Evolutionary conservation across 2,797 vertebrate species (phyloP).

Genomic region (Enteromius treurensis): DNA sequence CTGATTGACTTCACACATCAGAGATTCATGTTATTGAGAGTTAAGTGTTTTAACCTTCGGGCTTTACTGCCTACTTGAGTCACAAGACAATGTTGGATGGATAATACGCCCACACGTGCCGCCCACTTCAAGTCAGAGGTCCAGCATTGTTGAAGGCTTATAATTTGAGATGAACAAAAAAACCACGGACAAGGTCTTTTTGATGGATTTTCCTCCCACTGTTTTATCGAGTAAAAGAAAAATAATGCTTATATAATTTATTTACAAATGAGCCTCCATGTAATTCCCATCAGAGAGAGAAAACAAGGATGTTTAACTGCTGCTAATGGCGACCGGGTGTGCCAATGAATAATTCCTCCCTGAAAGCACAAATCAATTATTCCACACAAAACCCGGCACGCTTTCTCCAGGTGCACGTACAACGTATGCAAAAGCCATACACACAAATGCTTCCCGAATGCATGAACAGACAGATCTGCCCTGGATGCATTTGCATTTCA

Average conservation of each 20-base stretch:
- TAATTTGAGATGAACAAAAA: slow-evolving; percentile 41
- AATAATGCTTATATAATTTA: slow-evolving; percentile 18
- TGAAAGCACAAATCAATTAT: slow-evolving; percentile 39
- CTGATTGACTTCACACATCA: slow-evolving; percentile 45
- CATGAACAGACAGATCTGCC: slow-evolving; percentile 51
- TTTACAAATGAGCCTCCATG: slow-evolving; percentile 21
- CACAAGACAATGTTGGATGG: slow-evolving; percentile 37
- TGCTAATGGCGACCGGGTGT: neutral
- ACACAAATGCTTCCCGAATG: slow-evolving; percentile 46
- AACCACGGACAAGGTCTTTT: slow-evolving; percentile 16
- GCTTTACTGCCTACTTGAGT: slow-evolving; percentile 52
- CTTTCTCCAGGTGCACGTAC: slow-evolving; percentile 43
- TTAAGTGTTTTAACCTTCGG: slow-evolving; percentile 46
- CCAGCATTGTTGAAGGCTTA: slow-evolving; percentile 38
- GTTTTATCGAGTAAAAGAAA: slow-evolving; percentile 27
- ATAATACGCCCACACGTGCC: slow-evolving; percentile 48
- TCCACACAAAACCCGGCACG: slow-evolving; percentile 25
- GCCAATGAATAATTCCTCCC: slow-evolving; percentile 21
- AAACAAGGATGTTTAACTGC: slow-evolving; percentile 17
- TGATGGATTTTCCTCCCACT: slow-evolving; percentile 28
- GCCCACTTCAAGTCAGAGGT: slow-evolving; percentile 46
- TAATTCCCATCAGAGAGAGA: neutral
- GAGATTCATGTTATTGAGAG: slow-evolving; percentile 24
- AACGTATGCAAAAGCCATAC: slow-evolving; percentile 33
- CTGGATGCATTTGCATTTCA: slow-evolving; percentile 61